phyloP scores from a whole-genome alignment of 2,797 vertebrate species.

The Valencia hispanica region DNA sequence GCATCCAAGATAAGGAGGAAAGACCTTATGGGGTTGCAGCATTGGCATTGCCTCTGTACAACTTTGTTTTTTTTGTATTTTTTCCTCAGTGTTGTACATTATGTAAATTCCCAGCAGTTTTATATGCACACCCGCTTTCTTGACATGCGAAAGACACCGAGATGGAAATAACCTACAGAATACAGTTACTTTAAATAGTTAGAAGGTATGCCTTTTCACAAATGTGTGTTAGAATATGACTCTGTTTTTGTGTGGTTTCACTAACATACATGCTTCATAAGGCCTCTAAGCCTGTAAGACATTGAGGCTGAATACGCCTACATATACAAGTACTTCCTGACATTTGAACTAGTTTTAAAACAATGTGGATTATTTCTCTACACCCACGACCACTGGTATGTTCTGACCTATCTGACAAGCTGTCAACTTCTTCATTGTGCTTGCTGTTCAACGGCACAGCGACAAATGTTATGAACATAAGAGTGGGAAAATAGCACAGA shows the following conservation, averaged over 20 bases:
- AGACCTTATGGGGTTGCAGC: constrained; percentile 10
- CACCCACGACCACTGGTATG: constrained; percentile 71
- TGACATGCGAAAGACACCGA: constrained; percentile 24
- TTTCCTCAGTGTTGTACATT: constrained; percentile 30
- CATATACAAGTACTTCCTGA: constrained; percentile 74
- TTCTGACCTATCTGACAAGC: constrained; percentile 75
- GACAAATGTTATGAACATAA: constrained; percentile 58
- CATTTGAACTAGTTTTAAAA: constrained; percentile 71
- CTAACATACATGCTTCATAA: constrained; percentile 32
- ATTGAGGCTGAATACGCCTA: constrained; percentile 60
- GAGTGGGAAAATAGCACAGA: constrained; percentile 61
- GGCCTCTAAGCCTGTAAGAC: constrained; percentile 57
- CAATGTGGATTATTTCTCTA: constrained; percentile 74
- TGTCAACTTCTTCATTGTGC: constrained; percentile 72
- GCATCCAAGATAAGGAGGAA: constrained; percentile 26
- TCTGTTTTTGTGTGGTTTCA: constrained; percentile 13
- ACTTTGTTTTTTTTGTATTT: constrained; percentile 42
- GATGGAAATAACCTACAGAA: constrained; percentile 38
- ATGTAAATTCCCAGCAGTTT: constrained; percentile 44
- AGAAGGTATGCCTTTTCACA: constrained; percentile 13
- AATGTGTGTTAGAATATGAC: constrained; percentile 11
- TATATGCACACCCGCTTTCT: constrained; percentile 24
- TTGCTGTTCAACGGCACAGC: constrained; percentile 47
- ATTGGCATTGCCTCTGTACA: constrained; percentile 49
- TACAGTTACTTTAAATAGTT: constrained; percentile 20